phyloP scores from a whole-genome alignment of 2,113 vertebrate genomes.

The Aptenodytes patagonicus region DNA sequence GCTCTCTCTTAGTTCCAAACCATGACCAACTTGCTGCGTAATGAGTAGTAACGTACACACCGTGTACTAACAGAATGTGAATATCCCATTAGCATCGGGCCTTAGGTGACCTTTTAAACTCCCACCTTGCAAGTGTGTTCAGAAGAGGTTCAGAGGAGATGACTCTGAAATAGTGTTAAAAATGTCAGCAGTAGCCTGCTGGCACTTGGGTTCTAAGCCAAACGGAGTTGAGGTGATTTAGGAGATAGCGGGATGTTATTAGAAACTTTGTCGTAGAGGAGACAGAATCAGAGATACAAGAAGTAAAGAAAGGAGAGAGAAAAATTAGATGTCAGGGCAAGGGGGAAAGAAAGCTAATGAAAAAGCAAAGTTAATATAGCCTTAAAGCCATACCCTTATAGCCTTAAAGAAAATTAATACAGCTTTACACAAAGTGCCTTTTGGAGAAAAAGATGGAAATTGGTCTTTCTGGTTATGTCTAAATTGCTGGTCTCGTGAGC shows the following conservation, averaged over 20 bases:
- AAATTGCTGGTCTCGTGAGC: background rate
- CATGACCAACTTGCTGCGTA: fast-evolving
- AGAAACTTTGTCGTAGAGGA: background rate
- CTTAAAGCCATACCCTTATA: background rate
- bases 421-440: background rate
- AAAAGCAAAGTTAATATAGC: background rate
- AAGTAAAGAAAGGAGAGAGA: background rate
- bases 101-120: background rate
- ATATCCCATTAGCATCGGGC: background rate
- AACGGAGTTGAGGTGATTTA: background rate
- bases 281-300: background rate
- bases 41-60: background rate
- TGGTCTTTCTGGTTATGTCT: background rate
- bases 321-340: background rate
- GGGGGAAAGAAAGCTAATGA: background rate
- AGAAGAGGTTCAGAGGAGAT: background rate
- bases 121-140: background rate
- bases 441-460: background rate
- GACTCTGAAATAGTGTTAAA: background rate
- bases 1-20: background rate
- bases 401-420: background rate
- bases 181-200: background rate
- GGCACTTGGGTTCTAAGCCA: background rate
- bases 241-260: background rate
- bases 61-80: background rate